These are phyloP conservation scores for Folsomia manolachei DNA, from an alignment of 2,888 invertebrate species.

Conservation along the genomic window DNA sequence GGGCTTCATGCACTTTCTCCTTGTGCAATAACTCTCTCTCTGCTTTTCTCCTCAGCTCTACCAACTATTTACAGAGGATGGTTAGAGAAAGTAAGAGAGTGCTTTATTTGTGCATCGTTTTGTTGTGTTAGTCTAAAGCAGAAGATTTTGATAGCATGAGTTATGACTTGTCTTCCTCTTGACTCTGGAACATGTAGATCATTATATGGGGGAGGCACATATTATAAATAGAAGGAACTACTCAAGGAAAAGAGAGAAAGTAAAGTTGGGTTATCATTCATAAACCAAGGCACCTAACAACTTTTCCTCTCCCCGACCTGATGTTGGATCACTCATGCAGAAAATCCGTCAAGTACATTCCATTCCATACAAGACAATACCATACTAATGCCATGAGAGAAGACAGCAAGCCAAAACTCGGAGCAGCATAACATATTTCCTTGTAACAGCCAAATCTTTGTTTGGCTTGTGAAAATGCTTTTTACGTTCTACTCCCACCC, in stretches of 20 bases:
- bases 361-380: not conserved
- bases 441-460: too few species aligned
- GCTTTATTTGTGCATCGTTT: conserved; percentile 5
- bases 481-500: too few species aligned
- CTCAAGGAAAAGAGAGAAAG: not conserved
- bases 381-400: too few species aligned
- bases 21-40: too few species aligned
- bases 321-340: conserved; percentile 8
- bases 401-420: not conserved
- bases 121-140: not conserved
- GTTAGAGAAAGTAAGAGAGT: not conserved
- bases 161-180: conserved; percentile 6
- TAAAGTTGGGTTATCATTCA: not conserved
- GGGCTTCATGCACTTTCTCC: too few species aligned
- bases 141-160: conserved; percentile 5
- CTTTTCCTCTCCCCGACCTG: conserved; percentile 6
- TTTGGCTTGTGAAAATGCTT: too few species aligned
- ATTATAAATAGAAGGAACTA: not conserved
- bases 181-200: not conserved
- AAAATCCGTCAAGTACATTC: conserved; percentile 19
- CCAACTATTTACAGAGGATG: not conserved
- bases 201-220: not conserved
- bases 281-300: not conserved
- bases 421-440: too few species aligned
- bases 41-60: not conserved